Percentiles rank a stretch among this genome's conserved stretches.
phyloP scores from a whole-genome alignment of 2,113 vertebrate species.

The Embiotoca jacksoni region DNA sequence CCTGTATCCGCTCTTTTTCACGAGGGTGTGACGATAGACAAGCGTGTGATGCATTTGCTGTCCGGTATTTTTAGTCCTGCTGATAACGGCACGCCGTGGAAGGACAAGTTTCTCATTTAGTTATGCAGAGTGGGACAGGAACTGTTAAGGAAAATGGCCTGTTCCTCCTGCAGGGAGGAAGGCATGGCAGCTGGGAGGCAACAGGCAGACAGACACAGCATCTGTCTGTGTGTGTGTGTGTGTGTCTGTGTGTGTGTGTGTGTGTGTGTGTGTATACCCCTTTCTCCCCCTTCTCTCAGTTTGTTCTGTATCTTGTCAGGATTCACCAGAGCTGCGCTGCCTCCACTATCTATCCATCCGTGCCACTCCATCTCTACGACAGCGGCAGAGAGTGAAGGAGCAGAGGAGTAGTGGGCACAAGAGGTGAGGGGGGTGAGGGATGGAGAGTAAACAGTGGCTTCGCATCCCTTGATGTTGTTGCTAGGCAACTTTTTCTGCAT shows the following conservation, averaged over 20 bases:
- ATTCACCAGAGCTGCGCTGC: constrained; percentile 50
- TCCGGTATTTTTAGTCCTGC: constrained; percentile 72
- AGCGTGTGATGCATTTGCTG: constrained; percentile 54
- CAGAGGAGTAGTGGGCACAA: constrained; percentile 49
- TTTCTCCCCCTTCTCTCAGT: constrained; percentile 35
- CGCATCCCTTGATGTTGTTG: constrained; percentile 70
- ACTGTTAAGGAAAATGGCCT: constrained; percentile 55
- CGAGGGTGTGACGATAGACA: constrained; percentile 36
- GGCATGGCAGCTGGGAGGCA: constrained; percentile 71
- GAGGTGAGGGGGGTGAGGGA: constrained; percentile 50
- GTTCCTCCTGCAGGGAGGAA: constrained; percentile 60
- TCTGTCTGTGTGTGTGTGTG: constrained; percentile 7
- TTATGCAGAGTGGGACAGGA: constrained; percentile 57
- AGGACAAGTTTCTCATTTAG: constrained; percentile 60
- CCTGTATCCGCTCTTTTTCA: constrained; percentile 47
- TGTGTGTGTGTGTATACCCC: neutral
- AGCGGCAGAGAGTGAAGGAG: constrained; percentile 31
- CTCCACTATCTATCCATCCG: constrained; percentile 29
- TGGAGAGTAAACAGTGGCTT: constrained; percentile 67
- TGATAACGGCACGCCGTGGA: constrained; percentile 60
- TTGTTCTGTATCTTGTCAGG: constrained; percentile 59
- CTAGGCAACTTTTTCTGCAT: constrained; percentile 76
- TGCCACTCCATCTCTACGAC: constrained; percentile 52
- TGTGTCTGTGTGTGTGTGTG: no score
- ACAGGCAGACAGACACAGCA: constrained; percentile 62